A percentile compares a stretch with the other conserved stretches of the same genome.
phyloP scores from a whole-genome alignment of 2,888 invertebrate species.

The Diploptera punctata region DNA sequence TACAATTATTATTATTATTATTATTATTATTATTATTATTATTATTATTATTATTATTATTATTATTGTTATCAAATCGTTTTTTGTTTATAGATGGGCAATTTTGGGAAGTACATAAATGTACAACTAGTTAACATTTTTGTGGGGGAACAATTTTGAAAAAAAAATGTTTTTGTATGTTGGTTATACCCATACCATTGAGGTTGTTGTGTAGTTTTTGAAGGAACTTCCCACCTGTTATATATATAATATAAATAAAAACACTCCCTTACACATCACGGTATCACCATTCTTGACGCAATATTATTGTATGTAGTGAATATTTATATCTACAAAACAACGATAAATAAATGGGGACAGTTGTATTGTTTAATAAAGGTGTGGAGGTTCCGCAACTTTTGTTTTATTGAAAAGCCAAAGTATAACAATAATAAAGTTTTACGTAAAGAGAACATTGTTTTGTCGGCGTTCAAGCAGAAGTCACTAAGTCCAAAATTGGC shows the following conservation, averaged over 20 bases:
- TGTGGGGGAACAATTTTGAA: neutral
- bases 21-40: slow-evolving; percentile 16
- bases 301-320: slow-evolving; percentile 7
- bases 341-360: slow-evolving; percentile 11
- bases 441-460: too few relatives aligned
- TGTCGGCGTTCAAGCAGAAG: too few relatives aligned
- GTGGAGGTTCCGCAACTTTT: slow-evolving; percentile 18
- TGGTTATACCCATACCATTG: slow-evolving; percentile 8
- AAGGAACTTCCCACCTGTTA: neutral
- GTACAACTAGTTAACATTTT: slow-evolving; percentile 15
- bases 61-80: slow-evolving; percentile 15
- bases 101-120: slow-evolving; percentile 7
- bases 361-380: slow-evolving; percentile 14
- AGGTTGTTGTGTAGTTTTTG: slow-evolving; percentile 21
- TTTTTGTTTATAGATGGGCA: slow-evolving; percentile 25
- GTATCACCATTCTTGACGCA: slow-evolving; percentile 3
- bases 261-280: slow-evolving; percentile 11
- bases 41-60: slow-evolving; percentile 11
- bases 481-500: too few relatives aligned
- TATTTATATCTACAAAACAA: slow-evolving; percentile 18
- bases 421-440: slow-evolving; percentile 31
- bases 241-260: neutral
- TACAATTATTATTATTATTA: slow-evolving; percentile 3
- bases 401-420: slow-evolving; percentile 28
- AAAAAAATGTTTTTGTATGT: slow-evolving; percentile 7